A percentile compares a stretch with the other conserved stretches of the same genome.
Evolutionary conservation across 2,113 vertebrate species (phyloP).

Genomic region (Paratilapia polleni): DNA sequence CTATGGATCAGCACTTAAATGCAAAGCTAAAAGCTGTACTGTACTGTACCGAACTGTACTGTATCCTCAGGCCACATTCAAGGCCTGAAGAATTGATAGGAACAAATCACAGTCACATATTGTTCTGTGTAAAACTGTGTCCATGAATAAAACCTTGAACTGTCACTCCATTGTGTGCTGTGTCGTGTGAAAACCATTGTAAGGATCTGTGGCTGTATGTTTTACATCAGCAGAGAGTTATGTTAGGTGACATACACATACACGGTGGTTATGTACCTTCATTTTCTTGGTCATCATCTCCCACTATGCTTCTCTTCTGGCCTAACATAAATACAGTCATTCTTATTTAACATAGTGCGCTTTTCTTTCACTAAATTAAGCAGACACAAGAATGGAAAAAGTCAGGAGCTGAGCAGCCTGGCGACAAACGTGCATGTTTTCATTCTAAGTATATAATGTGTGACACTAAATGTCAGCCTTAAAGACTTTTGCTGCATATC

Average conservation of each 20-base stretch:
- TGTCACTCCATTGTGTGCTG: slow-evolving; percentile 2
- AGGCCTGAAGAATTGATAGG: not conserved
- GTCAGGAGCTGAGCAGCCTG: slow-evolving; percentile 7
- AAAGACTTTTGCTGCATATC: not conserved
- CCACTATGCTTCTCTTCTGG: not conserved
- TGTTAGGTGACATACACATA: not conserved
- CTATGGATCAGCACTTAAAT: slow-evolving; percentile 28
- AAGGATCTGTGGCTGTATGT: not conserved
- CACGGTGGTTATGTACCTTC: not conserved
- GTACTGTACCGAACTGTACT: slow-evolving; percentile 39
- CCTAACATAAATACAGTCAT: not conserved
- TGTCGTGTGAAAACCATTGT: slow-evolving; percentile 18
- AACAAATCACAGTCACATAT: slow-evolving; percentile 20
- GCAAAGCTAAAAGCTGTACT: slow-evolving; percentile 23
- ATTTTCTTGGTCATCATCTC: slow-evolving; percentile 10
- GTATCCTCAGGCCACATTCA: not conserved
- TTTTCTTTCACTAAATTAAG: not conserved
- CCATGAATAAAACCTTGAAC: slow-evolving; percentile 54
- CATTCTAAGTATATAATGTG: slow-evolving; percentile 1
- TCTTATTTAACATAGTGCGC: not conserved
- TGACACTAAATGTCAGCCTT: not conserved
- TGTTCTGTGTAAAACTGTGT: slow-evolving; percentile 30
- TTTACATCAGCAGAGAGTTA: not conserved
- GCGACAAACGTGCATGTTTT: not conserved
- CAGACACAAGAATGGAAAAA: not conserved